Evolutionary conservation across 2,113 vertebrate genomes (phyloP), one percentile per base, ranked within the genome.

Genomic region (Elephas maximus): DNA sequence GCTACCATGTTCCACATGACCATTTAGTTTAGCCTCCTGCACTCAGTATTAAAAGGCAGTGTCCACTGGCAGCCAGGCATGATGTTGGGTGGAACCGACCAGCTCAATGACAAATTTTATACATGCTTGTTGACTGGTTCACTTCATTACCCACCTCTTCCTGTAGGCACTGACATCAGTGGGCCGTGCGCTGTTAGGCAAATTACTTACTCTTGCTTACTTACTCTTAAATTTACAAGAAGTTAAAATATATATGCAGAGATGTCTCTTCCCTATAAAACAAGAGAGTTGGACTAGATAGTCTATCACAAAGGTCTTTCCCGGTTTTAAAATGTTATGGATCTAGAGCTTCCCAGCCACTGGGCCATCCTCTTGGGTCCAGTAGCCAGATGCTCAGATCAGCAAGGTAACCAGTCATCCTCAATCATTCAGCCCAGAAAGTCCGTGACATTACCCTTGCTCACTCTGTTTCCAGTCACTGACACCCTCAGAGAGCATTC

Each of bases 231-330:
- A 37, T 73, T 37, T 37, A n/a, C 37, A 73, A n/a, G 67, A 33
- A 73, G 17, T 73, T 73, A 33, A 73, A 73, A 37, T n/a, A 37
- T 73, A 17, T 73, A 69, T 4, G 20, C 69, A 73, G 33, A 73
- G n/a, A 37, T 73, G 33, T 62, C 88, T 24, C 48, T 85, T 88
- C 45, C 94, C 33, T 86, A 44, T 76, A 84, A 93, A 93, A 48
- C 26, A 65, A 96, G 65, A 74, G 18, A 2, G 15, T 8, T 63
- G 44, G 45, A 95, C 73, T 57, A 28, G 15, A 79, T 10, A 3
- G 8, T 82, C 67, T 96, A 71, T 26, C 60, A 82, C 85, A 62
- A 71, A 85, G n/a, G 1, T 79, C 76, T 79, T 91, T 94, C 77
- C 14, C 44, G 80, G 33, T 44, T 90, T 60, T 88, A 84, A 93